Conservation (phyloP, 2,797 vertebrate species). For the Phataginus tricuspis region DNA sequence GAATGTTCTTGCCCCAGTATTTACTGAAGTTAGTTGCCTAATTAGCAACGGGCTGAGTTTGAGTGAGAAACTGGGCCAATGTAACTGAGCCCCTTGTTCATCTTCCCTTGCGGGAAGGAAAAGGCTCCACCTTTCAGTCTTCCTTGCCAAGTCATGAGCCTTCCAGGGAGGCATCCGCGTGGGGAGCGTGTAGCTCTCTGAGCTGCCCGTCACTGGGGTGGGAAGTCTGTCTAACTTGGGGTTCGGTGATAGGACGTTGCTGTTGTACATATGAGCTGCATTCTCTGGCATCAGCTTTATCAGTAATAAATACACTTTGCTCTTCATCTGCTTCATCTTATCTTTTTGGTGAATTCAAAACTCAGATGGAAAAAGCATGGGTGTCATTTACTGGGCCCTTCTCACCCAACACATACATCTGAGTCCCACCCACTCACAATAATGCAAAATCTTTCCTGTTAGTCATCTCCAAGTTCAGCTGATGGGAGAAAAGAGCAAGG, state of each 20-base stretch:
- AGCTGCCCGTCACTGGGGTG: neutral
- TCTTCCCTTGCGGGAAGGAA: neutral
- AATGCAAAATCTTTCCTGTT: neutral
- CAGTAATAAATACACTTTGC: neutral
- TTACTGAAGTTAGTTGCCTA: neutral
- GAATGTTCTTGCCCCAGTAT: neutral
- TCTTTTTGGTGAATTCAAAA: neutral
- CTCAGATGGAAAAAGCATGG: neutral
- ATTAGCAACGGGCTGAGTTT: neutral
- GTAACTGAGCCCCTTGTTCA: neutral
- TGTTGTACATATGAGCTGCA: neutral
- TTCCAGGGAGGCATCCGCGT: neutral
- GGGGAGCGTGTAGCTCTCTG: neutral
- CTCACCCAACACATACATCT: neutral
- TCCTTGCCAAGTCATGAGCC: neutral
- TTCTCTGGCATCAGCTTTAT: neutral
- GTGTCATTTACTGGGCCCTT: neutral
- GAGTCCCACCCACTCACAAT: neutral
- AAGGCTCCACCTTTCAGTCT: neutral
- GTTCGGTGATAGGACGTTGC: neutral
- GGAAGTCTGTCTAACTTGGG: neutral
- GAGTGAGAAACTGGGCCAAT: neutral
- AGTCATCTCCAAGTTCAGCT: neutral
- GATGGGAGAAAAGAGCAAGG: neutral
- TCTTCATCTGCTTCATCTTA: neutral